Percentiles rank a stretch among this genome's conserved stretches.
These are phyloP conservation scores for Calypte anna DNA, from an alignment of 2,113 vertebrate genomes.

Conservation along the genomic window DNA sequence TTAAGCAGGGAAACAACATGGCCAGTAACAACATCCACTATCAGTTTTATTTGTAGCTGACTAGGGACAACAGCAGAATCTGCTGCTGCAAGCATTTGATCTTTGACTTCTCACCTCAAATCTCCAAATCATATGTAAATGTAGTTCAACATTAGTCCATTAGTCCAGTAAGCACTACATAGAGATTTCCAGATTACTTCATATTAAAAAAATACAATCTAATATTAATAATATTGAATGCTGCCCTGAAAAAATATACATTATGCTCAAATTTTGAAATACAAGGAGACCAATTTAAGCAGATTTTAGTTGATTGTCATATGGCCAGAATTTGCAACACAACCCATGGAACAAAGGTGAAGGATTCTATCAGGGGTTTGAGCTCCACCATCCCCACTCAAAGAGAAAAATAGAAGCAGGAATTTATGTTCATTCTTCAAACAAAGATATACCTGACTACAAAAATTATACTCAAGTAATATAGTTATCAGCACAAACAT, in stretches of 20 bases:
- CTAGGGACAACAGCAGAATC: background rate
- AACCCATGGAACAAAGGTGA: background rate
- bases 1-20: background rate
- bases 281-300: background rate
- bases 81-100: accelerated
- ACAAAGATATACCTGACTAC: background rate
- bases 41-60: background rate
- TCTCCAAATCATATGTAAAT: background rate
- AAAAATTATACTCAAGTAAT: background rate
- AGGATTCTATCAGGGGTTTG: background rate
- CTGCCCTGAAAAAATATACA: background rate
- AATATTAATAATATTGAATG: background rate
- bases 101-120: background rate
- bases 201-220: background rate
- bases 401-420: background rate
- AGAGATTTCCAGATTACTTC: background rate
- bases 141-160: background rate
- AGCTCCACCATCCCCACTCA: background rate
- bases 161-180: background rate
- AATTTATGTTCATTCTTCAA: background rate
- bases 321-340: background rate
- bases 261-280: background rate
- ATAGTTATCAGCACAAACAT: background rate
- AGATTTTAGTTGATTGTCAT: background rate
- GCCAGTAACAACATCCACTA: background rate